Percentiles rank a stretch among this genome's conserved stretches.
These are phyloP conservation scores for Mythimna albipuncta DNA, from an alignment of 2,888 invertebrate species.

Conservation along the genomic window DNA sequence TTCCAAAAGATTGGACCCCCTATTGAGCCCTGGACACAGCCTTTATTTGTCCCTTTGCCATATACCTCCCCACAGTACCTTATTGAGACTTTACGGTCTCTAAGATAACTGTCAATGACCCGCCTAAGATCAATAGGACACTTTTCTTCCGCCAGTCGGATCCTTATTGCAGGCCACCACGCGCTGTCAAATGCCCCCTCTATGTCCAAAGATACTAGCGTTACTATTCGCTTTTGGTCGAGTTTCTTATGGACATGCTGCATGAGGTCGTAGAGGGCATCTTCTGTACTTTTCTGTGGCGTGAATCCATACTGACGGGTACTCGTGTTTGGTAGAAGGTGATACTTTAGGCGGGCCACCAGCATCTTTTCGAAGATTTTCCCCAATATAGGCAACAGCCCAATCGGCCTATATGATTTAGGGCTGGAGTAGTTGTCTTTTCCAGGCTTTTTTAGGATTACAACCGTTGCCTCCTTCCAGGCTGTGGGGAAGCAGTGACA, in stretches of 20 bases:
- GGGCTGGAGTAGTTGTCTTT: background rate
- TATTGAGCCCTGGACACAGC: background rate
- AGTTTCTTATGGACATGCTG: background rate
- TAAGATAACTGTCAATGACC: constrained; percentile 11
- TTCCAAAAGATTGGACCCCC: constrained; percentile 16
- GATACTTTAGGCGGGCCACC: too few species aligned
- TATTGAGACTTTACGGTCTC: constrained; percentile 25
- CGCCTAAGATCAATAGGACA: constrained; percentile 2
- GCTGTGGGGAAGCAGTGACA: background rate
- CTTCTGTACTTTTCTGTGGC: background rate
- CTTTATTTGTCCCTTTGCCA: background rate
- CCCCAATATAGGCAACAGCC: constrained; percentile 8
- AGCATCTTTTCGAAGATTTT: background rate
- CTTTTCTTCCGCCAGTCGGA: background rate
- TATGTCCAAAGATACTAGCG: constrained; percentile 11
- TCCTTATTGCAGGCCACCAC: constrained; percentile 9
- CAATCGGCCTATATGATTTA: background rate
- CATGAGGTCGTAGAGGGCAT: constrained; percentile 8
- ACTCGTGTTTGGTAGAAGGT: constrained; percentile 1
- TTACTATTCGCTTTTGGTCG: background rate
- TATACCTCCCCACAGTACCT: background rate
- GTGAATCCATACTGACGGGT: background rate
- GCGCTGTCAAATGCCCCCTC: constrained; percentile 19
- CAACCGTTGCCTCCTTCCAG: too few species aligned
- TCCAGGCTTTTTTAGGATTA: constrained; percentile 6